Conservation (phyloP, 2,888 invertebrate genomes). For the Chironomus tentans region DNA sequence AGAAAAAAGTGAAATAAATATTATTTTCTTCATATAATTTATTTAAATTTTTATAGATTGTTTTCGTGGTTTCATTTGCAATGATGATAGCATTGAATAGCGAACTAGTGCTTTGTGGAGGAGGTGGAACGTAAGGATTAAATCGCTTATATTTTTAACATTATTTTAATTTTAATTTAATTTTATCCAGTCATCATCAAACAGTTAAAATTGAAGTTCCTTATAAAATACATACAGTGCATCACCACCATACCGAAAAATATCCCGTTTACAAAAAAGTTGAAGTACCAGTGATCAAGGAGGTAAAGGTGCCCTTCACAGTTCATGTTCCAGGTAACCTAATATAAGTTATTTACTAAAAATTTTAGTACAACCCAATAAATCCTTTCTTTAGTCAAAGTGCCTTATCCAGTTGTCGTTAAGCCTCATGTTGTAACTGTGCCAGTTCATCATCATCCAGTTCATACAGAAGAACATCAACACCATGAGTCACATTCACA, state of each 20-base stretch:
- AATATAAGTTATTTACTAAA: no score
- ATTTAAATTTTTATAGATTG: neutral
- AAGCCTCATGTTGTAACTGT: constrained; percentile 24
- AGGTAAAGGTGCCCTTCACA: constrained; percentile 15
- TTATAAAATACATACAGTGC: constrained; percentile 23
- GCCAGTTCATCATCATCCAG: constrained; percentile 21
- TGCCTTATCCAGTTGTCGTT: constrained; percentile 11
- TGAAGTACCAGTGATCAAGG: constrained; percentile 18
- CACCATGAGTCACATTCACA: constrained; percentile 11
- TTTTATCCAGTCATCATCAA: neutral
- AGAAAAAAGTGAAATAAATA: neutral
- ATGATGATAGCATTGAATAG: neutral
- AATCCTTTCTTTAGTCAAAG: constrained; percentile 6
- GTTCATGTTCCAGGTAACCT: constrained; percentile 8
- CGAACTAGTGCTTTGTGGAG: neutral
- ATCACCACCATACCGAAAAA: constrained; percentile 19
- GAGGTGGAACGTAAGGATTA: constrained; percentile 12
- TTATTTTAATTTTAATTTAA: neutral
- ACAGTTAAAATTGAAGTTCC: constrained; percentile 21
- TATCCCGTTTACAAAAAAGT: constrained; percentile 13
- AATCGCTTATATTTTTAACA: neutral
- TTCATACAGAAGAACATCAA: constrained; percentile 9
- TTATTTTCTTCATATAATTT: neutral
- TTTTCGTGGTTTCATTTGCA: neutral
- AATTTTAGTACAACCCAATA: no score